Evolutionary conservation across 2,797 vertebrate genomes (phyloP), one percentile per base, ranked within the genome.

Genomic region (Pangasius larnaudii): DNA sequence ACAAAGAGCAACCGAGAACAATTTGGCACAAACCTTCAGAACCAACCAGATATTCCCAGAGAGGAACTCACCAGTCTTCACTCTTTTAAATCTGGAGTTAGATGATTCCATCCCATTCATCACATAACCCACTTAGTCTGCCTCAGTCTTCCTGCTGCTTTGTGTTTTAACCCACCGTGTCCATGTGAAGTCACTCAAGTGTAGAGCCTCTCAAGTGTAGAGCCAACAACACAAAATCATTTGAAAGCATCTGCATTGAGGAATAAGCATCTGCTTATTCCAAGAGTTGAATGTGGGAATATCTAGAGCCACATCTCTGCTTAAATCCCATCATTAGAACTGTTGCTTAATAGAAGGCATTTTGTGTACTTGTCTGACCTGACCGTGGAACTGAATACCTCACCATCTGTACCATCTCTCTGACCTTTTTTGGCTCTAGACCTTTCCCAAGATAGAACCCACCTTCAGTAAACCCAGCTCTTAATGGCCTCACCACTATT

Each of bases 391-490:
- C 14, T 18, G 36, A 63, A 61, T 8, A 80, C 58, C 36, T 81
- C 36, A 27, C 33, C 19, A 14, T 36, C 56, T 80, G 22, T 39
- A 39, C 78, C 30, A 58, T 30, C 13, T 53, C 46, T 77, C 27
- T 79, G 77, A 79, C 10, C 78, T 80, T 80, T 27, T 58, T 53
- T 36, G 53, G 53, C 10, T 59, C 51, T 79, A 56, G 51, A 56
- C 9, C 77, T 79, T 80, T 80, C 36, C 58, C 36, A 63, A n/a
- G 10, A 42, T 61, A 27, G 79, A 59, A 33, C 22, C 49, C 30
- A 56, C n/a, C n/a, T 30, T 78, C n/a, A 36, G 53, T 80, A 80
- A 59, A 46, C 14, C 27, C 49, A 56, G 51, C 51, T 56, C 49
- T 79, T 79, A 79, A 56, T 79, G n/a, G 16, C 30, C n/a, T 56